Evolutionary conservation across 1,140 invertebrate genomes (phyloP).

Genomic region (Drosophila subpulchrella): DNA sequence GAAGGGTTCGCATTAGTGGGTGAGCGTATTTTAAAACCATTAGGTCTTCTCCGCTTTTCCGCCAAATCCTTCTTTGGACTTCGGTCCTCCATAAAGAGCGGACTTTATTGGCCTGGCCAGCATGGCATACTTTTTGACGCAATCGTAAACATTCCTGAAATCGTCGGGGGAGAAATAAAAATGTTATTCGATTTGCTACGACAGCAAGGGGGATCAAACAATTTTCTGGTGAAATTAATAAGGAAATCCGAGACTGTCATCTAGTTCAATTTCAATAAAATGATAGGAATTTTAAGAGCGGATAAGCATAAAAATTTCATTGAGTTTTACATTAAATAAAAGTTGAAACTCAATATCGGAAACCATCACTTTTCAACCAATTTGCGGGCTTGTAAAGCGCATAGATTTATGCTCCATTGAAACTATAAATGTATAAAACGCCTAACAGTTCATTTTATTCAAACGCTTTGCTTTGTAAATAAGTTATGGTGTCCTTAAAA

Average conservation of each 20-base stretch:
- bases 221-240: slow-evolving; percentile 12
- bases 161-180: slow-evolving; percentile 36
- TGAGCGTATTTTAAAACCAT: slow-evolving; percentile 48
- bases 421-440: not conserved
- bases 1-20: slow-evolving; percentile 55
- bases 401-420: too few relatives aligned
- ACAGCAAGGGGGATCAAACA: not conserved
- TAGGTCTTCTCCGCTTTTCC: not conserved
- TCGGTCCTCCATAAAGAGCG: slow-evolving; percentile 18
- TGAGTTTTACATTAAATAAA: too few relatives aligned
- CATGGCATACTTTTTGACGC: slow-evolving; percentile 27
- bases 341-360: too few relatives aligned
- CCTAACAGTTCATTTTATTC: not conserved
- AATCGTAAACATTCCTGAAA: slow-evolving; percentile 29
- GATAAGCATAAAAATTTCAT: too few relatives aligned
- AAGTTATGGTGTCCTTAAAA: too few relatives aligned
- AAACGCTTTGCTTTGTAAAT: not conserved
- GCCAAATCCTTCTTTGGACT: slow-evolving; percentile 18
- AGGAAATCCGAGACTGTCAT: not conserved
- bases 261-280: not conserved
- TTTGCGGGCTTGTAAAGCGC: too few relatives aligned
- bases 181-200: slow-evolving; percentile 25
- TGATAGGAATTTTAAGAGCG: not conserved
- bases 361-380: too few relatives aligned
- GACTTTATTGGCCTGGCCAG: slow-evolving; percentile 35